phyloP scores from a whole-genome alignment of 2,797 vertebrate species.

The Antrozous pallidus region DNA sequence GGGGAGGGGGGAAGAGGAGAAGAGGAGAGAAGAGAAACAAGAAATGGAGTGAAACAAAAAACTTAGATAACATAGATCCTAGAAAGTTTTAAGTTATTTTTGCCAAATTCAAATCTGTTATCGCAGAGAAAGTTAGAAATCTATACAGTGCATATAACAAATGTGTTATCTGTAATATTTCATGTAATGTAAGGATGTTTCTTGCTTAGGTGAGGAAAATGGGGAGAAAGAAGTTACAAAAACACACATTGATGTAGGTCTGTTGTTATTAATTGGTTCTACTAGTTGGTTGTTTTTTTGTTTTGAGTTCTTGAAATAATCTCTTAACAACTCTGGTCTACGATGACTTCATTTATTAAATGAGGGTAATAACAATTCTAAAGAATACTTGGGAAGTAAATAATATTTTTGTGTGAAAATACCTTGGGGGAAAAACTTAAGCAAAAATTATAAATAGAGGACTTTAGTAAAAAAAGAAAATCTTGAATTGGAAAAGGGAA shows the following conservation, averaged over 20 bases:
- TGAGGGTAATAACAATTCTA: not conserved
- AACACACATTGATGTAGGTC: not conserved
- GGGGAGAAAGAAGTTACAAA: not conserved
- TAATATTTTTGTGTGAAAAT: not conserved
- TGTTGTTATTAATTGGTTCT: not conserved
- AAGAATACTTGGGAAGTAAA: not conserved
- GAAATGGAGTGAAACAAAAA: not conserved
- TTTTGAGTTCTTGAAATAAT: not conserved
- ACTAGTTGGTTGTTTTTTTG: constrained; percentile 21
- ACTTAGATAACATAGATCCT: not conserved
- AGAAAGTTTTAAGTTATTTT: constrained; percentile 21
- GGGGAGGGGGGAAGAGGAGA: rapidly evolving
- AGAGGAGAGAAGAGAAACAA: not conserved
- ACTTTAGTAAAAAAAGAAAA: not conserved
- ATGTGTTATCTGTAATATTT: not conserved
- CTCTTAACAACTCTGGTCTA: not conserved
- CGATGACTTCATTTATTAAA: not conserved
- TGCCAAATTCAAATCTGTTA: constrained; percentile 15
- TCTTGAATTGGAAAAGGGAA: not conserved
- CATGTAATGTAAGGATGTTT: not conserved
- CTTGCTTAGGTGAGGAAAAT: not conserved
- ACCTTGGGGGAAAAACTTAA: not conserved
- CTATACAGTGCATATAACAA: not conserved
- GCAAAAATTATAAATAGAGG: not conserved
- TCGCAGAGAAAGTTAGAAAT: not conserved